These are phyloP conservation scores for Erebia epiphron DNA, from an alignment of 2,888 invertebrate genomes.

Conservation along the genomic window DNA sequence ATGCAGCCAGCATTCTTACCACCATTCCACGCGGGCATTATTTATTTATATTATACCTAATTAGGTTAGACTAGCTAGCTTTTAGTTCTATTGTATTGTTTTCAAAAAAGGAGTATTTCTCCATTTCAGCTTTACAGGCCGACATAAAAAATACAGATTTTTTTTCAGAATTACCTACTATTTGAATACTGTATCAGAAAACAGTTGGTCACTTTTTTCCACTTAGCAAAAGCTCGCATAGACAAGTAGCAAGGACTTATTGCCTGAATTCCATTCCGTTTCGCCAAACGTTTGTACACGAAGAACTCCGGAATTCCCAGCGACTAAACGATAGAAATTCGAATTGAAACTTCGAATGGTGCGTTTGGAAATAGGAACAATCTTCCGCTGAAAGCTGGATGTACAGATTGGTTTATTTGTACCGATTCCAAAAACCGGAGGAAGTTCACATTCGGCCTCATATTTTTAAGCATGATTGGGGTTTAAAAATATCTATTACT, in stretches of 20 bases:
- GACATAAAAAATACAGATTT: neutral
- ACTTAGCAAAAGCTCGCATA: slow-evolving; percentile 14
- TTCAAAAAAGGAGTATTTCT: too few relatives aligned
- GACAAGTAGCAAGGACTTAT: slow-evolving; percentile 26
- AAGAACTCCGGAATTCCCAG: slow-evolving; percentile 33
- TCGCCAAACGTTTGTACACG: slow-evolving; percentile 26
- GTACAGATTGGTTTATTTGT: neutral
- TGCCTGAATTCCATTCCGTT: slow-evolving; percentile 33
- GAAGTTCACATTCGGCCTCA: neutral
- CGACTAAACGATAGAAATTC: slow-evolving; percentile 32
- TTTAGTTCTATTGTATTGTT: too few relatives aligned
- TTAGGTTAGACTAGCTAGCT: too few relatives aligned
- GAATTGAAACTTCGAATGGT: slow-evolving; percentile 32
- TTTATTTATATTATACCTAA: too few relatives aligned
- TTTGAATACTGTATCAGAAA: neutral
- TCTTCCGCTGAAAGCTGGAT: slow-evolving; percentile 20
- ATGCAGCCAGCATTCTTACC: too few relatives aligned
- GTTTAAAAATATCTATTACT: too few relatives aligned
- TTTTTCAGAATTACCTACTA: neutral
- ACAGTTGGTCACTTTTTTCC: neutral
- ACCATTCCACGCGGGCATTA: too few relatives aligned
- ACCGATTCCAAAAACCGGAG: neutral
- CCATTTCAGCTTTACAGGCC: too few relatives aligned
- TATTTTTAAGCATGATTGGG: neutral
- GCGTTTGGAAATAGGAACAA: slow-evolving; percentile 21